Conservation (phyloP, 2,113 vertebrate species). For the Tichodroma muraria region DNA sequence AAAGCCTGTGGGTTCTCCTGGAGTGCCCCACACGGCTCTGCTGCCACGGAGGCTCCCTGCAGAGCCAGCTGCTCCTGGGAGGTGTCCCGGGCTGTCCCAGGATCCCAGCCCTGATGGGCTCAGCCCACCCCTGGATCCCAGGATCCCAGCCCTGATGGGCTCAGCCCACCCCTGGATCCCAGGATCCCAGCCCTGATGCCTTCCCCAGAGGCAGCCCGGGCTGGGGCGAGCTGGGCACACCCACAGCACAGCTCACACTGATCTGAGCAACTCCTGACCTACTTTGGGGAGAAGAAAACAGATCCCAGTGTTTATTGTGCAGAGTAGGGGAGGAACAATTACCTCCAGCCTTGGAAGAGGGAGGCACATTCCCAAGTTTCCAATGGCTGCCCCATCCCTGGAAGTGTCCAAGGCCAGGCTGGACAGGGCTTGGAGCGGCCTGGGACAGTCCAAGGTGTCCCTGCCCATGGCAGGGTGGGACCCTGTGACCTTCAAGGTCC, state of each 20-base stretch:
- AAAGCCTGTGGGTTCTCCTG: not conserved
- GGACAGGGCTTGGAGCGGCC: not conserved
- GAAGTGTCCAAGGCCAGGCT: not conserved
- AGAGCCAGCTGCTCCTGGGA: not conserved
- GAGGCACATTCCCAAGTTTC: rapidly evolving
- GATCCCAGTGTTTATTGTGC: not conserved
- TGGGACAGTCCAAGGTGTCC: not conserved
- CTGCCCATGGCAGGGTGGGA: not conserved
- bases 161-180: no score
- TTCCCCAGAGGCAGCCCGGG: not conserved
- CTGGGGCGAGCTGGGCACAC: not conserved
- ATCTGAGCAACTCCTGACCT: not conserved
- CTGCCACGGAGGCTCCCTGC: not conserved
- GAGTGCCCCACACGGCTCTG: rapidly evolving
- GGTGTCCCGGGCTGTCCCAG: rapidly evolving
- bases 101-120: not conserved
- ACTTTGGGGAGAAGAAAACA: not conserved
- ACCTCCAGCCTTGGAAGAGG: not conserved
- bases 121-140: not conserved
- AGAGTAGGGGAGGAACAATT: not conserved
- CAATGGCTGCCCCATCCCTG: not conserved
- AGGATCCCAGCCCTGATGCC: not conserved
- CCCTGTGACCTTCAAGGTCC: not conserved
- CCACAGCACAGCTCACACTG: not conserved
- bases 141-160: not conserved